Conservation (phyloP, 2,888 invertebrate species). For the Andrena bicolor region DNA sequence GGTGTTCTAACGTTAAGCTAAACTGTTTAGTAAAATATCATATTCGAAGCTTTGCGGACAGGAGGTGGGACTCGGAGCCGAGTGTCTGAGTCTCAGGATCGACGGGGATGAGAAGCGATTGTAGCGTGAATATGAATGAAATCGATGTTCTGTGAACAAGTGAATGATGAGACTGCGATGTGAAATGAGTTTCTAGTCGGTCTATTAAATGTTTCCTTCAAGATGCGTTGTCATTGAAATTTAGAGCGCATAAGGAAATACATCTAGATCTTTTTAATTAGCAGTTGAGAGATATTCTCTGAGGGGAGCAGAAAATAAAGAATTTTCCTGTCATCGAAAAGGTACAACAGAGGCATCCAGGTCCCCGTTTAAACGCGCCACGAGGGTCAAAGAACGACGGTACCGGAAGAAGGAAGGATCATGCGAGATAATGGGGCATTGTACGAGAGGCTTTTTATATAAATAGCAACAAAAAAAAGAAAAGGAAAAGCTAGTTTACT, state of each 20-base stretch:
- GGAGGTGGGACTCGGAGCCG: constrained; percentile 13
- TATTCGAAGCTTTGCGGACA: constrained; percentile 25
- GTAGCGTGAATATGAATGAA: constrained; percentile 6
- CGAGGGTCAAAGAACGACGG: neutral
- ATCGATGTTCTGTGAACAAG: neutral
- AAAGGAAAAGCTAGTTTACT: constrained; percentile 51
- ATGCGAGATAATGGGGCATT: constrained; percentile 20
- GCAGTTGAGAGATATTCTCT: neutral
- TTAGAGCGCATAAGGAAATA: neutral
- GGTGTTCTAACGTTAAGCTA: neutral
- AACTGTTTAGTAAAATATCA: constrained; percentile 11
- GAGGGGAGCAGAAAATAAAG: constrained; percentile 14
- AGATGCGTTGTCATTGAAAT: neutral
- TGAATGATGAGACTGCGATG: neutral
- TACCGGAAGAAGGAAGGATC: constrained; percentile 4
- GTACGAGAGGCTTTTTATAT: neutral
- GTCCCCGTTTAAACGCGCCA: neutral
- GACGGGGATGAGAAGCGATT: neutral
- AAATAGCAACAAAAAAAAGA: constrained; percentile 30
- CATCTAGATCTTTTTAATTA: neutral
- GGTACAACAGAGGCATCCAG: neutral
- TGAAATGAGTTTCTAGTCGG: neutral
- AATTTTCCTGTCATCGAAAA: neutral
- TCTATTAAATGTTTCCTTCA: neutral
- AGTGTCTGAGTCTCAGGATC: neutral